A percentile compares a stretch with the other conserved stretches of the same genome.
These are phyloP conservation scores for Hyperoodon ampullatus DNA, from an alignment of 2,113 vertebrate species.

Conservation along the genomic window DNA sequence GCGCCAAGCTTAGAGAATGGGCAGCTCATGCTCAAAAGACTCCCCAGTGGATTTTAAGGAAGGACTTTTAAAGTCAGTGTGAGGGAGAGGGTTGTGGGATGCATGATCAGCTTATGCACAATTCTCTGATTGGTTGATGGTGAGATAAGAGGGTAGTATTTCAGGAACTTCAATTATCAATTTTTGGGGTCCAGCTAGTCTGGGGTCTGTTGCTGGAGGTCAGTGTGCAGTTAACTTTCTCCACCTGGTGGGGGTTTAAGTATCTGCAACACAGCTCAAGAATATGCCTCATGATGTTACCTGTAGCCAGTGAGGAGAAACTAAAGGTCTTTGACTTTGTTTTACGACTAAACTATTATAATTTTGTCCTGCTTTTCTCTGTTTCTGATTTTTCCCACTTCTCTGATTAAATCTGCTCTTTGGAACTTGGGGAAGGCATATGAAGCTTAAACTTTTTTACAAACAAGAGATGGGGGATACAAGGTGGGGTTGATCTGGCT, in stretches of 20 bases:
- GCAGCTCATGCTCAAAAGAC: not conserved
- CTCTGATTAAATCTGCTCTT: not conserved
- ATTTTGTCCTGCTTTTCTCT: not conserved
- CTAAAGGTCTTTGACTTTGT: not conserved
- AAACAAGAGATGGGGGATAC: not conserved
- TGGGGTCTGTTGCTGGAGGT: not conserved
- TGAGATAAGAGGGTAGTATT: not conserved
- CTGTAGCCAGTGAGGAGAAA: not conserved
- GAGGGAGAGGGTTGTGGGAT: not conserved
- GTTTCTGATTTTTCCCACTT: not conserved
- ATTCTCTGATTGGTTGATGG: too few relatives aligned
- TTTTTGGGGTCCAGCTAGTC: not conserved
- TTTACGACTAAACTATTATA: not conserved
- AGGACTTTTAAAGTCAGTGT: not conserved
- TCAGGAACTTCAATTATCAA: not conserved
- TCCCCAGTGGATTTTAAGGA: not conserved
- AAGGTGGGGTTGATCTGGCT: not conserved
- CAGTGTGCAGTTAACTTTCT: not conserved
- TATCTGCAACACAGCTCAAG: too few relatives aligned
- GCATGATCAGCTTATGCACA: not conserved
- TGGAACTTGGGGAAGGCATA: not conserved
- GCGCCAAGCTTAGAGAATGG: not conserved
- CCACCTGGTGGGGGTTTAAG: not conserved
- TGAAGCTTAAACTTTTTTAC: not conserved
- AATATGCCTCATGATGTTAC: not conserved